Conservation (phyloP, 1,140 invertebrate genomes). For the Odontomachus brunneus region DNA sequence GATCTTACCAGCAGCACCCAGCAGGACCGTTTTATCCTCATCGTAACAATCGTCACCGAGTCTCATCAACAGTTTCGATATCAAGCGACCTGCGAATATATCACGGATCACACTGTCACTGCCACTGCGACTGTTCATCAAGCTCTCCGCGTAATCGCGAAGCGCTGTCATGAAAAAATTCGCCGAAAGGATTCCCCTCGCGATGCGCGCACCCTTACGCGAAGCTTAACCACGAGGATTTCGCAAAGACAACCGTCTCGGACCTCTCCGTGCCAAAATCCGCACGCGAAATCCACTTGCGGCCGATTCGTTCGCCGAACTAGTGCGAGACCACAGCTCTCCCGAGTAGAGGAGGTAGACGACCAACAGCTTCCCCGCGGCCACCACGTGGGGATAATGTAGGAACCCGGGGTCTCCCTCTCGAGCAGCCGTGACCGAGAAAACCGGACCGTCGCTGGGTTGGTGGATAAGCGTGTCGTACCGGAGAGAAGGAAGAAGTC, state of each 20-base stretch:
- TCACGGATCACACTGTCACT: slow-evolving; percentile 36
- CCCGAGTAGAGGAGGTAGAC: slow-evolving; percentile 53
- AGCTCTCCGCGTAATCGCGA: slow-evolving; percentile 4
- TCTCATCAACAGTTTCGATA: slow-evolving; percentile 46
- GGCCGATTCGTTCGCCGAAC: slow-evolving; percentile 46
- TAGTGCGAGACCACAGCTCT: slow-evolving; percentile 49
- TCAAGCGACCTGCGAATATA: slow-evolving; percentile 1
- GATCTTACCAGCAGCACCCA: slow-evolving; percentile 45
- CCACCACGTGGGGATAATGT: slow-evolving; percentile 74
- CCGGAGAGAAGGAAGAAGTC: slow-evolving; percentile 72
- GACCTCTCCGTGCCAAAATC: slow-evolving; percentile 1
- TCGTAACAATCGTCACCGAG: slow-evolving; percentile 25
- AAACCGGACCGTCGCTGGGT: slow-evolving; percentile 65
- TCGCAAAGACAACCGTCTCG: no score
- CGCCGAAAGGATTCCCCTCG: neutral
- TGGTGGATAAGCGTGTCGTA: slow-evolving; percentile 68
- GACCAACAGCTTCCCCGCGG: slow-evolving; percentile 51
- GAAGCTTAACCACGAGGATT: neutral
- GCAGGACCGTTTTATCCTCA: slow-evolving; percentile 44
- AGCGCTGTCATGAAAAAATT: slow-evolving; percentile 36
- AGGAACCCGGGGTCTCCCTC: slow-evolving; percentile 68
- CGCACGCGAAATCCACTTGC: slow-evolving; percentile 6
- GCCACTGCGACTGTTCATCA: slow-evolving; percentile 21
- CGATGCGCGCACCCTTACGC: neutral
- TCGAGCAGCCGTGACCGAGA: slow-evolving; percentile 76